phyloP scores from a whole-genome alignment of 37 sponge, comb jelly and placozoan genomes.

The Chondrilla cf. caribensis region DNA sequence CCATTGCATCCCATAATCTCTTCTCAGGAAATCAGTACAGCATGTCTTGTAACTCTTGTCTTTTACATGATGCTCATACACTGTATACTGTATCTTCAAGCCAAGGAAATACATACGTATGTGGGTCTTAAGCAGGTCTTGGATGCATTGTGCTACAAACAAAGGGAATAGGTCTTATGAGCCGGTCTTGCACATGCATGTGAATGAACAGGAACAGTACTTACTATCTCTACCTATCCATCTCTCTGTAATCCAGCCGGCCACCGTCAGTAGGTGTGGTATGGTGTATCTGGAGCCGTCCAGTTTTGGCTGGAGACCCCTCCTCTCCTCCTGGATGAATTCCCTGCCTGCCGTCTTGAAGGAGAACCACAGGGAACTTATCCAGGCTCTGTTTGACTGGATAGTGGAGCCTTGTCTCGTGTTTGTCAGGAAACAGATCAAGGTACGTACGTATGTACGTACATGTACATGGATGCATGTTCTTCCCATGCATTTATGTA shows the following conservation, averaged over 20 bases:
- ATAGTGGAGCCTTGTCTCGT: conserved; percentile 56
- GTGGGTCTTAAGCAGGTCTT: too few species aligned
- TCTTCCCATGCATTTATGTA: neutral
- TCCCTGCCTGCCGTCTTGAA: conserved; percentile 42
- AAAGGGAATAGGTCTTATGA: too few species aligned
- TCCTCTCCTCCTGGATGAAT: conserved; percentile 83
- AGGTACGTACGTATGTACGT: conserved; percentile 31
- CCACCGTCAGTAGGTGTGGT: conserved; percentile 98
- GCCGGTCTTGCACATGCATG: too few species aligned
- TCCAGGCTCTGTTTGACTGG: conserved; percentile 81
- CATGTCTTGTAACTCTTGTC: too few species aligned
- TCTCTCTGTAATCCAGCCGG: conserved; percentile 61
- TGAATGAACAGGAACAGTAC: too few species aligned
- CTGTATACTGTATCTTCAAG: too few species aligned
- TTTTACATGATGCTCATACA: too few species aligned
- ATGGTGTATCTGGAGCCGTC: conserved; percentile 98
- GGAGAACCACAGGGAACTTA: conserved; percentile 37
- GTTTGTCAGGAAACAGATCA: conserved; percentile 67
- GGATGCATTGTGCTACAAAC: too few species aligned
- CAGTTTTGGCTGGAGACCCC: conserved; percentile 90
- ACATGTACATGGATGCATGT: neutral
- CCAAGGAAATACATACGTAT: too few species aligned
- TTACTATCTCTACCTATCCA: too few species aligned
- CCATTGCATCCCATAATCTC: too few species aligned
- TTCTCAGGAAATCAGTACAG: too few species aligned